A percentile compares a stretch with the other conserved stretches of the same genome.
Conservation (phyloP, 2,888 invertebrate species). For the Trissolcus japonicus region DNA sequence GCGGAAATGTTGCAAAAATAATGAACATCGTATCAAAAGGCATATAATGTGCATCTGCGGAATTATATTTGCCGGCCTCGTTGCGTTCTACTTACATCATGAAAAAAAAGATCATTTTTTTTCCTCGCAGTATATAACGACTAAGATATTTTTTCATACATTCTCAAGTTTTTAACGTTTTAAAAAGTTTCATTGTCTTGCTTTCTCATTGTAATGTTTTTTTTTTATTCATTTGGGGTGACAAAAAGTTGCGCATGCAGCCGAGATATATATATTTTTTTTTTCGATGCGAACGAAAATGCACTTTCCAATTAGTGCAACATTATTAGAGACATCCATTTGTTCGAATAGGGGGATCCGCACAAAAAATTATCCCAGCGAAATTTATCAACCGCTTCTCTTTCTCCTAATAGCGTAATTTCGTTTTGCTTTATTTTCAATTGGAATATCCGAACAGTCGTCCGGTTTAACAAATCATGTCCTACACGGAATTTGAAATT, state of each 20-base stretch:
- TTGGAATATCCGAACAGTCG: conserved; percentile 1
- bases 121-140: conserved; percentile 14
- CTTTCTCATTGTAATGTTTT: conserved; percentile 29
- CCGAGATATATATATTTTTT: not conserved
- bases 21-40: conserved; percentile 25
- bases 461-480: conserved; percentile 19
- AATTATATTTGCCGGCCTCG: conserved; percentile 36
- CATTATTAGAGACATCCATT: conserved; percentile 25
- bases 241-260: conserved; percentile 3
- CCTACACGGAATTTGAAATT: conserved; percentile 18
- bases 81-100: conserved; percentile 13
- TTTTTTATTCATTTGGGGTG: conserved; percentile 34
- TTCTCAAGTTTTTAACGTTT: conserved; percentile 49
- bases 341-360: not conserved
- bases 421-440: conserved; percentile 1
- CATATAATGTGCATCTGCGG: conserved; percentile 31
- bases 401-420: conserved; percentile 5
- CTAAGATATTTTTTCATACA: conserved; percentile 26
- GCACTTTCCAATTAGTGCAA: conserved; percentile 42
- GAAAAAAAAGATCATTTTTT: conserved; percentile 35
- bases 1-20: conserved; percentile 15
- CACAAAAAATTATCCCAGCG: conserved; percentile 10
- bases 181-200: conserved; percentile 47
- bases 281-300: conserved; percentile 12
- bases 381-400: conserved; percentile 2